Percentiles rank a stretch among this genome's conserved stretches.
These are phyloP conservation scores for Crypturellus tataupa DNA, from an alignment of 2,797 vertebrate species.

Conservation along the genomic window DNA sequence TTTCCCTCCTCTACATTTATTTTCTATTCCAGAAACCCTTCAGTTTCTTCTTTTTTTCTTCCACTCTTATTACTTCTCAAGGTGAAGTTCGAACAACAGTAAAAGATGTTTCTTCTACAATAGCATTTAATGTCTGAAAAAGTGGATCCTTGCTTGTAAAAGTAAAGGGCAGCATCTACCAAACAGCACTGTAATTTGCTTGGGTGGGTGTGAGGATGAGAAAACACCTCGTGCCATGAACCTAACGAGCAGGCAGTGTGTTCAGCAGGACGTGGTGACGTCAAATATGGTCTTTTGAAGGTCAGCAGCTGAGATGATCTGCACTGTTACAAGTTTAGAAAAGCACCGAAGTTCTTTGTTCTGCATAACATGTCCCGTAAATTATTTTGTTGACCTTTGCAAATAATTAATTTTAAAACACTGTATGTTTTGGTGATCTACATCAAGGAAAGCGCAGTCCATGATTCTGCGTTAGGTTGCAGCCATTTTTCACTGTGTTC, in stretches of 20 bases:
- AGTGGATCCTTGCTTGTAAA: constrained; percentile 51
- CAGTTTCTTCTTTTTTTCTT: neutral
- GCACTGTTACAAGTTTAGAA: constrained; percentile 70
- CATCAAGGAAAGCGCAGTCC: neutral
- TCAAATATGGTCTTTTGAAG: constrained; percentile 78
- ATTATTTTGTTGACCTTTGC: constrained; percentile 71
- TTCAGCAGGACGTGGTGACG: constrained; percentile 50
- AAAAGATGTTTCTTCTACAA: constrained; percentile 56
- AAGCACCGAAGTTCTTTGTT: constrained; percentile 47
- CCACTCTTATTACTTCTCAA: neutral
- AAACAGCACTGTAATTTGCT: constrained; percentile 58
- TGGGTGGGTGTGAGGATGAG: constrained; percentile 52
- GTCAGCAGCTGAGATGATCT: constrained; percentile 69
- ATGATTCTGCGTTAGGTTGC: neutral
- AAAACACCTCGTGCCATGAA: constrained; percentile 51
- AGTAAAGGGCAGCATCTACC: constrained; percentile 59
- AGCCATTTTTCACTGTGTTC: neutral
- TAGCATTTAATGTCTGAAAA: constrained; percentile 54
- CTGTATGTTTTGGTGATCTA: neutral
- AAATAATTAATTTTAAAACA: constrained; percentile 63
- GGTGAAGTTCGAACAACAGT: constrained; percentile 22
- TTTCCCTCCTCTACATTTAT: neutral
- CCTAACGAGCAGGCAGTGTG: constrained; percentile 46
- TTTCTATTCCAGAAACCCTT: neutral
- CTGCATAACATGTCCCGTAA: constrained; percentile 55